phyloP scores from a whole-genome alignment of 2,797 vertebrate species.

The Sebastiscus albofasciatus region DNA sequence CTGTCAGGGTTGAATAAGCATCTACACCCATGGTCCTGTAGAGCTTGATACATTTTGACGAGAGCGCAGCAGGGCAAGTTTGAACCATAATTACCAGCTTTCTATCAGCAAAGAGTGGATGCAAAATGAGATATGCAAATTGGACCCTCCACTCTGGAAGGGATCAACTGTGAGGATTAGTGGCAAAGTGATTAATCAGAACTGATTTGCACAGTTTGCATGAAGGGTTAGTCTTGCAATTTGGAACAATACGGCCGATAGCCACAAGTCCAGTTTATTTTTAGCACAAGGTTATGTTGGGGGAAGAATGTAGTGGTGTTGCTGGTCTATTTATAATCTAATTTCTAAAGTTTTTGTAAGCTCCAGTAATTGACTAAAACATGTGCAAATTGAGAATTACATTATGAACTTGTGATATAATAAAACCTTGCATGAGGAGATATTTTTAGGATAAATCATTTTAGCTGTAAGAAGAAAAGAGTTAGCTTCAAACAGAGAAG shows the following conservation, averaged over 20 bases:
- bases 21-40: background rate
- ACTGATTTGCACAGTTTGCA: conserved; percentile 64
- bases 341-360: background rate
- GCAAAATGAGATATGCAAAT: conserved; percentile 75
- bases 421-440: background rate
- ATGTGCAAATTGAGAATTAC: background rate
- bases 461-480: background rate
- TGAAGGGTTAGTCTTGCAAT: conserved; percentile 30
- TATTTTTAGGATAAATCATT: background rate
- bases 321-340: background rate
- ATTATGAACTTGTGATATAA: background rate
- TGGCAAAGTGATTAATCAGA: conserved; percentile 63
- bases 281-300: conserved; percentile 5
- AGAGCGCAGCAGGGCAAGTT: conserved; percentile 25
- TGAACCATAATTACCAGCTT: conserved; percentile 60
- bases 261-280: conserved; percentile 14
- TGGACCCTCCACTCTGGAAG: conserved; percentile 48
- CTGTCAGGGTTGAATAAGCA: conserved; percentile 10
- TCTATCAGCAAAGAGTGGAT: conserved; percentile 64
- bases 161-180: conserved; percentile 67
- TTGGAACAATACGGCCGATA: conserved; percentile 15
- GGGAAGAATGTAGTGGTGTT: background rate
- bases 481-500: background rate
- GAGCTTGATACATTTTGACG: conserved; percentile 10
- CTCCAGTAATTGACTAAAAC: background rate